Evolutionary conservation across 2,113 vertebrate genomes (phyloP).

Genomic region (Tringa solitaria): DNA sequence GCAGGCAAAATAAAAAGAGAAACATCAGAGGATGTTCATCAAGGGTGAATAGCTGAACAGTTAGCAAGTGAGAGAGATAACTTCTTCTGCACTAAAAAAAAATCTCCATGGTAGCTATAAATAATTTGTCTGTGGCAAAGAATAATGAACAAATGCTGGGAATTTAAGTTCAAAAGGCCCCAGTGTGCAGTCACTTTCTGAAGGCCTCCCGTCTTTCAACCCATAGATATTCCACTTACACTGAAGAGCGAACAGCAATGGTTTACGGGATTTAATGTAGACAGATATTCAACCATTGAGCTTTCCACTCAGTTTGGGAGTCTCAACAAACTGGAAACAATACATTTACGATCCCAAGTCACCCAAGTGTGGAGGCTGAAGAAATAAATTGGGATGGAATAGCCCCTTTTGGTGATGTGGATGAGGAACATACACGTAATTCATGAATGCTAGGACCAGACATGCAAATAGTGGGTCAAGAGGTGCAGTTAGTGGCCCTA

Average conservation of each 20-base stretch:
- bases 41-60: neutral
- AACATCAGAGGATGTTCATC: neutral
- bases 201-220: neutral
- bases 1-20: neutral
- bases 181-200: neutral
- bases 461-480: neutral
- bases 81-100: neutral
- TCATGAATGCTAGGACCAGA: neutral
- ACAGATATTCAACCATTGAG: neutral
- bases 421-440: fast-evolving
- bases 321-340: neutral
- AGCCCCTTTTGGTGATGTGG: neutral
- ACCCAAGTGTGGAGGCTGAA: neutral
- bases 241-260: neutral
- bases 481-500: neutral
- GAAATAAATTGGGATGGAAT: neutral
- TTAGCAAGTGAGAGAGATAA: neutral
- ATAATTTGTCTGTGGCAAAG: neutral
- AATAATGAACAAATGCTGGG: neutral
- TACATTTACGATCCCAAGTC: neutral
- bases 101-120: neutral
- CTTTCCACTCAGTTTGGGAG: neutral
- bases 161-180: neutral
- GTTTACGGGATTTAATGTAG: neutral
- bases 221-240: neutral